A percentile compares a stretch with the other conserved stretches of the same genome.
phyloP scores from a whole-genome alignment of 2,888 invertebrate genomes.

The Caradrina kadenii region DNA sequence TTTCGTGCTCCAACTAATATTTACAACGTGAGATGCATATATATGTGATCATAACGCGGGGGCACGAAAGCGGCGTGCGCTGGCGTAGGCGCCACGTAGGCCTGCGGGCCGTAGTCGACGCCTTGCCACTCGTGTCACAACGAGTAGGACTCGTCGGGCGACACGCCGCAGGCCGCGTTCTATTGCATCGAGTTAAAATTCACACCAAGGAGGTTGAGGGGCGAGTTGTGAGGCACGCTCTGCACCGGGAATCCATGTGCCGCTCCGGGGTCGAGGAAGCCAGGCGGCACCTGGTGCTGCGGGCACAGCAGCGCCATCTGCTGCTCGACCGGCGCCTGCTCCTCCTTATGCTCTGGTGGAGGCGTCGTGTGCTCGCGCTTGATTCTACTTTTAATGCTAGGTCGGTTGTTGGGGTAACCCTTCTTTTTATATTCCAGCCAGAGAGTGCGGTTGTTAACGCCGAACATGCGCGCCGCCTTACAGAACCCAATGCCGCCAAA shows the following conservation, averaged over 20 bases:
- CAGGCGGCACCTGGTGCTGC: slow-evolving; percentile 92
- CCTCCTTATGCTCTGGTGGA: slow-evolving; percentile 89
- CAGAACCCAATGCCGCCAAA: slow-evolving; percentile 96
- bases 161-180: slow-evolving; percentile 85
- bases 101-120: slow-evolving; percentile 63
- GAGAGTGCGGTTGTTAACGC: slow-evolving; percentile 95
- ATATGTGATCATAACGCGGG: slow-evolving; percentile 69
- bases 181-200: slow-evolving; percentile 95
- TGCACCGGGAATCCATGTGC: slow-evolving; percentile 92
- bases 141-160: slow-evolving; percentile 74
- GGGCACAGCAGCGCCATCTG: slow-evolving; percentile 91
- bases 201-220: slow-evolving; percentile 93
- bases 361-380: slow-evolving; percentile 93
- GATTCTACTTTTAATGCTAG: slow-evolving; percentile 94
- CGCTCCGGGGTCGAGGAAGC: slow-evolving; percentile 93
- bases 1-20: slow-evolving; percentile 63
- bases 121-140: slow-evolving; percentile 86
- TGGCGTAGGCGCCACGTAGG: slow-evolving; percentile 58
- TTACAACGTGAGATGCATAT: slow-evolving; percentile 77
- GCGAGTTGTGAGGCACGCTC: slow-evolving; percentile 91
- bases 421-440: slow-evolving; percentile 96
- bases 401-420: slow-evolving; percentile 95
- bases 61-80: slow-evolving; percentile 54
- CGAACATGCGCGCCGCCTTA: slow-evolving; percentile 95
- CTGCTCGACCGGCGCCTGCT: slow-evolving; percentile 75